phyloP scores from a whole-genome alignment of 2,113 vertebrate species.

The Cavia aperea region DNA sequence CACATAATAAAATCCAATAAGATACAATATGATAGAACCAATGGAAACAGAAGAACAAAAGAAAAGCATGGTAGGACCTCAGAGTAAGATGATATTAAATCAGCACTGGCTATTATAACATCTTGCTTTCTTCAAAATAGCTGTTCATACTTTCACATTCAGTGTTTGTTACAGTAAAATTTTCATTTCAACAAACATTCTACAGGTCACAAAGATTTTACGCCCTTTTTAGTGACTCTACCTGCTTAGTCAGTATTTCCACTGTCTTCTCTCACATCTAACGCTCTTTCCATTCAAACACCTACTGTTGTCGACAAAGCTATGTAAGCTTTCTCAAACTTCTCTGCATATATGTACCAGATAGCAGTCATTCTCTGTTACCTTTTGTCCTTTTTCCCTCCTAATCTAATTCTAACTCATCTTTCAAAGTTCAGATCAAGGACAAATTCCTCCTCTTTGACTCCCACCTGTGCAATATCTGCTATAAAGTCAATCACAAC shows the following conservation, averaged over 20 bases:
- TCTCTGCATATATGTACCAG: background rate
- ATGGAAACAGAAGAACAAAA: no score
- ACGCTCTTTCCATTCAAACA: background rate
- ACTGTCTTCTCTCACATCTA: background rate
- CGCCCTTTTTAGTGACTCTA: background rate
- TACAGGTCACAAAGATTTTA: background rate
- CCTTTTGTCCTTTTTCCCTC: conserved; percentile 5
- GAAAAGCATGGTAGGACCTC: no score
- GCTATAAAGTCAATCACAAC: background rate
- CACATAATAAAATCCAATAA: no score
- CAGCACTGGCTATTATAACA: no score
- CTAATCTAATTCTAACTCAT: background rate
- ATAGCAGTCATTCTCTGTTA: background rate
- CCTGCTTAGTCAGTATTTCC: background rate
- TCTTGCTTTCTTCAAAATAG: no score
- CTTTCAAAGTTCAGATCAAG: conserved; percentile 15
- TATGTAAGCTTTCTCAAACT: background rate
- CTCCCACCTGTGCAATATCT: background rate
- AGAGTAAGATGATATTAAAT: no score
- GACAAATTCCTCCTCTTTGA: background rate
- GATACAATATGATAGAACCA: no score
- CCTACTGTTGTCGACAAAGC: background rate
- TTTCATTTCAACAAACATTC: background rate
- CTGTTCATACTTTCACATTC: no score
- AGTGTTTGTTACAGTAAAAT: conserved; percentile 26